Conservation (phyloP, 2,888 invertebrate species). For the Dynastes grantii region DNA sequence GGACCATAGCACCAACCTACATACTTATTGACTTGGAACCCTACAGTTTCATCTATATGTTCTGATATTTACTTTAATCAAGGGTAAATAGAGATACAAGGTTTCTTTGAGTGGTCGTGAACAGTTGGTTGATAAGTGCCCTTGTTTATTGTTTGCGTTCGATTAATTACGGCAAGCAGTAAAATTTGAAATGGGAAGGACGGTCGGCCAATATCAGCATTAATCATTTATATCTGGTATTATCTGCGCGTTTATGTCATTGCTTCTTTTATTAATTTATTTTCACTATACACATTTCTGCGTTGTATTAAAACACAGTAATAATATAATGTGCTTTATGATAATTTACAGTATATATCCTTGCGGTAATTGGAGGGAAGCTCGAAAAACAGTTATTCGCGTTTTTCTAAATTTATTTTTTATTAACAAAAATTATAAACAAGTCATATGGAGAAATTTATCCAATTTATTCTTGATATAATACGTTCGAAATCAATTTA, state of each 20-base stretch:
- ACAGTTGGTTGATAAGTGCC: slow-evolving; percentile 21
- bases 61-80: slow-evolving; percentile 15
- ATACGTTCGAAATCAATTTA: no score
- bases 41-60: background rate
- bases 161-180: background rate
- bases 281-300: background rate
- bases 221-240: slow-evolving; percentile 21
- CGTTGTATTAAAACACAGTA: background rate
- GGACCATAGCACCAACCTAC: no score
- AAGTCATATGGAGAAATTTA: no score
- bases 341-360: background rate
- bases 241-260: background rate
- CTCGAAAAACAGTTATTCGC: no score
- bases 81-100: slow-evolving; percentile 5
- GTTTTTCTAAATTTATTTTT: no score
- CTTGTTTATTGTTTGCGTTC: slow-evolving; percentile 12
- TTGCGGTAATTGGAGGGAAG: no score
- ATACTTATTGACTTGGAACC: no score
- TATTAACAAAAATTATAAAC: no score
- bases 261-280: slow-evolving; percentile 22
- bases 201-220: background rate
- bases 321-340: background rate
- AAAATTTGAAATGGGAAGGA: slow-evolving; percentile 14
- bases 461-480: no score
- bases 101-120: slow-evolving; percentile 20